Evolutionary conservation across 2,888 invertebrate genomes (phyloP), one percentile per base, ranked within the genome.

Genomic region (Sesia apiformis): DNA sequence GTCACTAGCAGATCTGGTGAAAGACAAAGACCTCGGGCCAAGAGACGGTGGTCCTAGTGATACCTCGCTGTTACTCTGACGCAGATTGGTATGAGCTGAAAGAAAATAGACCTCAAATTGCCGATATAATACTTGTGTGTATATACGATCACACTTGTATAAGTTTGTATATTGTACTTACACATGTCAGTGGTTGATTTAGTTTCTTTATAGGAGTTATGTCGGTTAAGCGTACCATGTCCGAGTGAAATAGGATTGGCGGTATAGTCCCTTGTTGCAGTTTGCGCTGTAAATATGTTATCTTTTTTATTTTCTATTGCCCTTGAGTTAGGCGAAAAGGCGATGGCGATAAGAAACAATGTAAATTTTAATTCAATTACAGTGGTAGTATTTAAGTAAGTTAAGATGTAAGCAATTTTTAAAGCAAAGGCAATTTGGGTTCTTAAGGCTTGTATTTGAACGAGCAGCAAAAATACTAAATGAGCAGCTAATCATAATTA

Each of bases 131-230:
- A 23, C 2, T 23, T 23, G 23, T 23, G 23, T 23, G 7, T 42
- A 42, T 42, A 6, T 42, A 42, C 5, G 7, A 42, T 42, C 1
- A 42, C 42, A 42, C 23, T 23, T 23, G 23, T 23, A 42, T 7
- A 42, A 42, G 42, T 23, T 38, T 43, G 23, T 38, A 23, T 46
- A 5, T 38, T 7, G 5, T n/a, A 52, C 86, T 84, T 77, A 87
- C 87, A 61, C 56, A 84, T 67, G 57, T 81, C 80, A 51, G 73
- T 76, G 8, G 76, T 75, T 52, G 82, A 78, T 68, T 88, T 89
- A 52, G 81, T 74, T 71, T 89, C 89, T 72, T 89, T 89, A 60
- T 84, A 89, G 7, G 89, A 89, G 66, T 89, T 86, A 69, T 89
- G 89, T 64, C 89, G 72, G 67, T 84, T 86, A 69, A 89, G 80